Base-by-base conservation (phyloP, 2,113 vertebrate species). In the Raja brachyura region DNA sequence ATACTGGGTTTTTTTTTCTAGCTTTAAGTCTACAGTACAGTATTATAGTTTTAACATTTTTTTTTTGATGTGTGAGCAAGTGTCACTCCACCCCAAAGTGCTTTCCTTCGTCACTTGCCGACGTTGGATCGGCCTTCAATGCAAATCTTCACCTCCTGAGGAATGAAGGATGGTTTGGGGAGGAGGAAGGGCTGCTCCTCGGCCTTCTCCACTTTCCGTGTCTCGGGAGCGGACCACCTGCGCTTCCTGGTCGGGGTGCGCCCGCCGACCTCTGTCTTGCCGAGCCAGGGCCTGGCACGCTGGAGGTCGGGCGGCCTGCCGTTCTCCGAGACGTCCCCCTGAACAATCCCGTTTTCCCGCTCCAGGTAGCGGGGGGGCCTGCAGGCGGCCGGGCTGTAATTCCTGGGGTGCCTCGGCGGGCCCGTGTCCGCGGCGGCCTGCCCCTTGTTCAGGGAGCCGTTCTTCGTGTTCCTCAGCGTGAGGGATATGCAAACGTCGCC, bases 401-500 rank as follows among this genome's bases (percentile, higher is more conserved):
- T 95, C 96, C 97, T 97, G 94, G 97, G 95, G 95, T 97, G 95
- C 96, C 98, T 48, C 39, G 39, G 98, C 95, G 98, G 96, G 95
- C 97, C 96, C 93, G 94, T 96, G 96, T 96, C 95, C 61, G 96
- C 95, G 93, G 96, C 94, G 93, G 97, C 94, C 95, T 98, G 98
- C 95, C 96, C 97, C 97, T 98, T 99, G 96, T 98, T 99, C 95
- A 99, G 96, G 78, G 99, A 99, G 96, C 98, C 98, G 0, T 99
- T 99, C 97, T 96, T 98, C 96, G 98, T 96, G 96, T 98, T 99
- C 95, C 98, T 98, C 95, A 99, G 98, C 0, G 98, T 99, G 85
- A 99, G 98, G 0, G 99, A 99, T 96, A 99, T 99, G 97, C 99
- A 99, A 94, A 99, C 98, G 8, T 99, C 99, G 66, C 99, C 99